Conservation (phyloP, 1,140 invertebrate genomes). For the Caenorhabditis remanei region DNA sequence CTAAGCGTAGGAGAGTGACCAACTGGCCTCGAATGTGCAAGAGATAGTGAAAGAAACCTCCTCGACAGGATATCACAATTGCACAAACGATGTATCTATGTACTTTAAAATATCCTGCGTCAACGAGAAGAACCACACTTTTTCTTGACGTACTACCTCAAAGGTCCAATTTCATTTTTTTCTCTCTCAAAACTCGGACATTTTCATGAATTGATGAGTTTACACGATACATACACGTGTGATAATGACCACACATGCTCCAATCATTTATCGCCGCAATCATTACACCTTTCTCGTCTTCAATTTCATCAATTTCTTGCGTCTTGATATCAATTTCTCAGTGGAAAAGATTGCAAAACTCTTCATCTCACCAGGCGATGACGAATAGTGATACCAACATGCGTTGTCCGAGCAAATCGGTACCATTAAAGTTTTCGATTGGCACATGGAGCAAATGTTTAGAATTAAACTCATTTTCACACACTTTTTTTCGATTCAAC, state of each 20-base stretch:
- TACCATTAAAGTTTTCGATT: neutral
- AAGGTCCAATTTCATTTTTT: neutral
- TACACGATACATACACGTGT: neutral
- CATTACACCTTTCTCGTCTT: conserved; percentile 27
- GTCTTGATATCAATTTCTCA: conserved; percentile 37
- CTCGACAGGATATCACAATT: conserved; percentile 51
- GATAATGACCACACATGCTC: conserved; percentile 11
- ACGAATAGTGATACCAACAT: conserved; percentile 27
- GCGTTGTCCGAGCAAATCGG: neutral
- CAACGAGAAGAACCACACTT: conserved; percentile 35
- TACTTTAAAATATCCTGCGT: conserved; percentile 49
- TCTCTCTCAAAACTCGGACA: neutral
- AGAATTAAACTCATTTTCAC: neutral
- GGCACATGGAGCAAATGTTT: neutral
- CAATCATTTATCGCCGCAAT: conserved; percentile 17
- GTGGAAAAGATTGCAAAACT: conserved; percentile 4
- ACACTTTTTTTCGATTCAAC: neutral
- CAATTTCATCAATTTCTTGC: conserved; percentile 39
- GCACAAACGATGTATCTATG: conserved; percentile 55
- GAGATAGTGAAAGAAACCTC: conserved; percentile 44
- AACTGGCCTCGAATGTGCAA: conserved; percentile 51
- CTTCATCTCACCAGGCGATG: conserved; percentile 11
- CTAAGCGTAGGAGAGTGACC: conserved; percentile 1
- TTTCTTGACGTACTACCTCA: neutral
- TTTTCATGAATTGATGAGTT: too few relatives aligned